Evolutionary conservation across 2,113 vertebrate genomes (phyloP).

Genomic region (Halichoeres trimaculatus): DNA sequence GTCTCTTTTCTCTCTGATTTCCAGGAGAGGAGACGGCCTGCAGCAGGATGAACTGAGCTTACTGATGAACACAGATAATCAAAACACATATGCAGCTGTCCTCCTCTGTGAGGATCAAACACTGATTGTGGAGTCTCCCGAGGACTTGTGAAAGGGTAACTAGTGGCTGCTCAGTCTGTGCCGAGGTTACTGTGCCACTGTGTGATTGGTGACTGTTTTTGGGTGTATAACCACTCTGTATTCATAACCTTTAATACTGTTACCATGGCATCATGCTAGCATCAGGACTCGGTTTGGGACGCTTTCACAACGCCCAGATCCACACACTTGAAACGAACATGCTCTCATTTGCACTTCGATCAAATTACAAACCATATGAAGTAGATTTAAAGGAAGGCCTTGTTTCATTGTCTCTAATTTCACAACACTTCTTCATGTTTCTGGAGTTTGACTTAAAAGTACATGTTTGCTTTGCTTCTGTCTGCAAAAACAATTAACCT

Average conservation of each 20-base stretch:
- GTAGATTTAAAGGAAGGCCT: conserved; percentile 24
- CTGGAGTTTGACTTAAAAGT: conserved; percentile 24
- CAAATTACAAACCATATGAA: neutral
- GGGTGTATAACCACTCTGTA: conserved; percentile 15
- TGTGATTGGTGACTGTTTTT: conserved; percentile 5
- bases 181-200: conserved; percentile 37
- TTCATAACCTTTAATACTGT: conserved; percentile 52
- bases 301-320: conserved; percentile 20
- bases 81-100: conserved; percentile 30
- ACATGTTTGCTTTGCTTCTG: conserved; percentile 2
- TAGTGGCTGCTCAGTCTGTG: conserved; percentile 10
- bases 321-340: neutral
- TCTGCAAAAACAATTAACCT: conserved; percentile 22
- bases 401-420: conserved; percentile 3
- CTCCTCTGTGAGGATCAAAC: conserved; percentile 7
- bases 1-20: conserved; percentile 1
- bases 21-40: neutral
- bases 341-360: conserved; percentile 19
- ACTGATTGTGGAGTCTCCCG: neutral
- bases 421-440: conserved; percentile 2
- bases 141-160: conserved; percentile 12
- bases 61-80: conserved; percentile 14
- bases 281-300: conserved; percentile 30
- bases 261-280: conserved; percentile 48
- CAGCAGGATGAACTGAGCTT: conserved; percentile 3